A percentile compares a stretch with the other conserved stretches of the same genome.
Conservation (phyloP, 30 jellyfish, hydroid and myxozoan species). For the Euphysa ruthae region DNA sequence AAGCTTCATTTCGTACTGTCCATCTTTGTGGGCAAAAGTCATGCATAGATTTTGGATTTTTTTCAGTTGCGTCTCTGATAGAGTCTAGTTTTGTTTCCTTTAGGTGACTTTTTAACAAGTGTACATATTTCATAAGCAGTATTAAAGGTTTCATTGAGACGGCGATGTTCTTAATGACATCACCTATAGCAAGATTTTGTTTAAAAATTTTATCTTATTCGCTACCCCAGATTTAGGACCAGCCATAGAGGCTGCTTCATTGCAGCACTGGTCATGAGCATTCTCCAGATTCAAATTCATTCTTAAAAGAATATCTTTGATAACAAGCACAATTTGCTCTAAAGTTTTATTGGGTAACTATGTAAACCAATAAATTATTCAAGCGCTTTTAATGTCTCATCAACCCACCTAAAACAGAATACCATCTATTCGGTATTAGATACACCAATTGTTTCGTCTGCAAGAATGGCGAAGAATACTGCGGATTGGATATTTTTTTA, state of each 20-base stretch:
- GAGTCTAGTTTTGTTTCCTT: neutral
- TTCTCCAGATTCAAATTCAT: neutral
- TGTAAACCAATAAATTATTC: constrained; percentile 38
- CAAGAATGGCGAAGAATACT: constrained; percentile 1
- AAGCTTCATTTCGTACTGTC: no score
- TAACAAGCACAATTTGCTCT: constrained; percentile 30
- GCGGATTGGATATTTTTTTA: neutral
- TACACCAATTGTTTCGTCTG: constrained; percentile 23
- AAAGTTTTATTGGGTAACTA: constrained; percentile 33
- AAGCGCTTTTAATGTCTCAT: constrained; percentile 30
- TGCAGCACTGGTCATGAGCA: neutral
- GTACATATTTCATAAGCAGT: constrained; percentile 14
- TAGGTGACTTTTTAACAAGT: constrained; percentile 3
- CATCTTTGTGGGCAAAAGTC: no score
- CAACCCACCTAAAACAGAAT: constrained; percentile 18
- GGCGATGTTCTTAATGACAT: neutral
- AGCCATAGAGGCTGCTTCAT: neutral
- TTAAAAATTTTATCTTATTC: neutral
- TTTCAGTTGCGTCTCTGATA: neutral
- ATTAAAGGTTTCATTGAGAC: constrained; percentile 11
- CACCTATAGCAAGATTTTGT: constrained; percentile 20
- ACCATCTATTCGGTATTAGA: constrained; percentile 34
- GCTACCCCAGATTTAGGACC: constrained; percentile 1
- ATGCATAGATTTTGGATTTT: no score
- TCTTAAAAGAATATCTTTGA: neutral